Base-by-base conservation (phyloP, 2,888 invertebrate species). In the Tuberolachnus salignus region DNA sequence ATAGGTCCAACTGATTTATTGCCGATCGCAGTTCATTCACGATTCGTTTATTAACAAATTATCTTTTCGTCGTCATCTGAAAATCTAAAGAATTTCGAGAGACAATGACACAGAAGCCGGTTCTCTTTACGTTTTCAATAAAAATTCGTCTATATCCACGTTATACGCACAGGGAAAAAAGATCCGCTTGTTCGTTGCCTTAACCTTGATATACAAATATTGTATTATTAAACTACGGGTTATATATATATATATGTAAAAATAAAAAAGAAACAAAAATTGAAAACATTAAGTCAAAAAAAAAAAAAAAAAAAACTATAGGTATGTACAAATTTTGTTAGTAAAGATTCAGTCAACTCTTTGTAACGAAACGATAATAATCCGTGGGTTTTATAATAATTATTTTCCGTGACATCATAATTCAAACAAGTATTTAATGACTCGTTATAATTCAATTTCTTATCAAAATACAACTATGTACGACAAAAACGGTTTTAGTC, bases 91-190 rank as follows among this genome's bases (percentile, higher is more conserved):
- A 78, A 78, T 78, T 78, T 51, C 26, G 14, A 14, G 69, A 42
- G 59, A 78, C 78, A 78, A 78, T 78, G 67, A 67, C n/a, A 67
- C 46, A 67, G 66, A 57, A 78, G 75, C 67, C 59, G 59, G 75
- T 78, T 78, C 49, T 57, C 19, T 67, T 51, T 34, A 67, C 49
- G 34, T 66, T 67, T 67, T 55, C 19, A 57, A 21, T n/a, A n/a
- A 59, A 67, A 57, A 67, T 74, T 74, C 67, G 21, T 4, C 34
- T 53, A 53, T 19, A 49, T 78, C 55, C 46, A 23, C 8, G 26
- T 19, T 26, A 14, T 53, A 61, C 13, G 11, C 4, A 64, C 14
- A 55, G 42, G 44, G 55, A 69, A 67, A 78, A 57, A 67, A 49
- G 19, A 69, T 67, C 23, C 34, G 13, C 21, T 42, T 26, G 16